phyloP scores from a whole-genome alignment of 2,113 vertebrate species.

The Rhea pennata region DNA sequence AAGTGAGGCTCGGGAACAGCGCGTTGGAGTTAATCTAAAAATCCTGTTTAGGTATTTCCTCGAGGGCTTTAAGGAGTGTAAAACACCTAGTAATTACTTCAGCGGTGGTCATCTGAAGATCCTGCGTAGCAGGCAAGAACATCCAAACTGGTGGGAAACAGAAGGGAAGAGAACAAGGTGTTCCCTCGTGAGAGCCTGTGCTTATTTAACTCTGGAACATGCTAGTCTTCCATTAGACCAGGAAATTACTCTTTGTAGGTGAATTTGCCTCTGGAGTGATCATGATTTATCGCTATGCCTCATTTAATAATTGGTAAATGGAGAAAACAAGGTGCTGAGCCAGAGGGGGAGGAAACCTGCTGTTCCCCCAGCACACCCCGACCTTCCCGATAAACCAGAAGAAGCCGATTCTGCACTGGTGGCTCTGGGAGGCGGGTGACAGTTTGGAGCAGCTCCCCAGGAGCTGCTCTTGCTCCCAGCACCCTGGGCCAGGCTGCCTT shows the following conservation, averaged over 20 bases:
- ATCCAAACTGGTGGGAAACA: background rate
- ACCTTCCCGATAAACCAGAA: background rate
- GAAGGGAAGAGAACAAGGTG: background rate
- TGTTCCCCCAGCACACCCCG: background rate
- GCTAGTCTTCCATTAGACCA: background rate
- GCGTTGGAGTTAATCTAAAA: background rate
- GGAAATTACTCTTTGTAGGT: background rate
- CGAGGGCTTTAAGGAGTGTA: background rate
- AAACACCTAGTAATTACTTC: background rate
- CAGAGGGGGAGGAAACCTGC: background rate
- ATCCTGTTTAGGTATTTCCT: background rate
- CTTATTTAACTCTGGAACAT: background rate
- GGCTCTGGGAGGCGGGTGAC: background rate
- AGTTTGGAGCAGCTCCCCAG: background rate
- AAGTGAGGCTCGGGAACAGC: background rate
- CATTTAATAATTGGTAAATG: constrained; percentile 18
- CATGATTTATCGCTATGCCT: constrained; percentile 46
- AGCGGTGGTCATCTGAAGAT: background rate
- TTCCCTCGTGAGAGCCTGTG: background rate
- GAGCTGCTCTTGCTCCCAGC: background rate
- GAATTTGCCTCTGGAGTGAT: background rate
- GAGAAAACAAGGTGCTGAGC: constrained; percentile 15
- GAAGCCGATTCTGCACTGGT: background rate
- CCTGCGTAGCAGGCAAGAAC: background rate
- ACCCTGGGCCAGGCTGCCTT: background rate